A percentile compares a stretch with the other conserved stretches of the same genome.
Conservation (phyloP, 2,888 invertebrate genomes). For the Agriopis leucophaearia region DNA sequence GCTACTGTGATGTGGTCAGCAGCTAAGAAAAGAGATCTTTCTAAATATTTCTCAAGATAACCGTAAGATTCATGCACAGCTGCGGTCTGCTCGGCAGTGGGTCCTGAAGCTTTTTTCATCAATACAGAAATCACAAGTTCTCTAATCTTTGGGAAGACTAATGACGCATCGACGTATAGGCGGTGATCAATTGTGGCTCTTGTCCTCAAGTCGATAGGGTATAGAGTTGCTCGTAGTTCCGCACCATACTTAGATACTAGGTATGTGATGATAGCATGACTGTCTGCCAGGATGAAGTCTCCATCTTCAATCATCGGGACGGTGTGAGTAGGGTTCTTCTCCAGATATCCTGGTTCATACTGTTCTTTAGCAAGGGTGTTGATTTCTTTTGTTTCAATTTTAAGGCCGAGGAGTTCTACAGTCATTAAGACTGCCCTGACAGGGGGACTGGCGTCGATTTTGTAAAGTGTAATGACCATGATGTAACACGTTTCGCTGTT, state of each 20-base stretch:
- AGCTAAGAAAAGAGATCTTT: constrained; percentile 52
- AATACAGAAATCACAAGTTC: constrained; percentile 36
- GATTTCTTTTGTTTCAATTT: constrained; percentile 49
- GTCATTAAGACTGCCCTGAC: constrained; percentile 57
- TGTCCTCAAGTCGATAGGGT: constrained; percentile 55
- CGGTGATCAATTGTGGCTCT: constrained; percentile 59
- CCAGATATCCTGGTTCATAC: constrained; percentile 53
- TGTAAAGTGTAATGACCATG: constrained; percentile 58
- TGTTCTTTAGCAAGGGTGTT: constrained; percentile 49
- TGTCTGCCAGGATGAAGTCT: constrained; percentile 59
- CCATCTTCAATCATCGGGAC: constrained; percentile 63
- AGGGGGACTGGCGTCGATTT: constrained; percentile 56
- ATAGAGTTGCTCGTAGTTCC: constrained; percentile 53
- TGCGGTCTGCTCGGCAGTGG: constrained; percentile 44
- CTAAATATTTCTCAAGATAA: constrained; percentile 58
- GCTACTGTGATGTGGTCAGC: constrained; percentile 58
- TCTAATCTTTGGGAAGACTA: constrained; percentile 50
- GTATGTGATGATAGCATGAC: constrained; percentile 64
- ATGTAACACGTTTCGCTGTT: constrained; percentile 19
- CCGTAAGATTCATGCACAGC: constrained; percentile 55
- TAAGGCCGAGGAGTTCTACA: constrained; percentile 54
- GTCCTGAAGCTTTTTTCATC: constrained; percentile 37
- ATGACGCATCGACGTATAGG: constrained; percentile 56
- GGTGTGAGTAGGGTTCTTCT: constrained; percentile 61
- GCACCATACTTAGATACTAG: constrained; percentile 63